Evolutionary conservation across 2,888 invertebrate species (phyloP).

Genomic region (Trichopoda pennipes): DNA sequence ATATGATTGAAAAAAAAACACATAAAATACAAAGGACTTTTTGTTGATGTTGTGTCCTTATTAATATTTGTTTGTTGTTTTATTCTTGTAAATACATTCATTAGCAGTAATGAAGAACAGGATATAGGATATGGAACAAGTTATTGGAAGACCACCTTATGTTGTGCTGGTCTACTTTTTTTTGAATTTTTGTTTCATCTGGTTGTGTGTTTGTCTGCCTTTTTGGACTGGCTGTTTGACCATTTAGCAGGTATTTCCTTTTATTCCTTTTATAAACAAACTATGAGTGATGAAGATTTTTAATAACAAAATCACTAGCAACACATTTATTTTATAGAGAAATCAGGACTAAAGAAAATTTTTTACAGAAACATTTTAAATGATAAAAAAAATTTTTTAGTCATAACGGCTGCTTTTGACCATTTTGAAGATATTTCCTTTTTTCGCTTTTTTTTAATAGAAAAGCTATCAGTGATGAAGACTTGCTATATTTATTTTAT

Average conservation of each 20-base stretch:
- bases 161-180: constrained; percentile 7
- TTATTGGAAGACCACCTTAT: constrained; percentile 31
- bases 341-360: too few species aligned
- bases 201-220: neutral
- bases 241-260: constrained; percentile 23
- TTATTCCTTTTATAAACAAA: constrained; percentile 8
- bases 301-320: too few species aligned
- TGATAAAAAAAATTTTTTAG: too few species aligned
- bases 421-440: too few species aligned
- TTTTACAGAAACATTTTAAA: too few species aligned
- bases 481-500: too few species aligned
- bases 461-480: too few species aligned
- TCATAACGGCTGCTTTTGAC: too few species aligned
- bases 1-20: neutral
- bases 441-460: too few species aligned
- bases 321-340: too few species aligned
- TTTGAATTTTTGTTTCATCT: constrained; percentile 1
- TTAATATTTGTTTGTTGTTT: constrained; percentile 30
- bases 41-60: constrained; percentile 9
- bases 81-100: constrained; percentile 50
- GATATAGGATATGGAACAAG: neutral
- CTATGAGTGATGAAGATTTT: too few species aligned
- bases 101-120: constrained; percentile 25
- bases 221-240: constrained; percentile 26
- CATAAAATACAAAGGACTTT: neutral